A percentile compares a stretch with the other conserved stretches of the same genome.
Evolutionary conservation across 2,888 invertebrate genomes (phyloP).

Genomic region (Lymantria monacha): DNA sequence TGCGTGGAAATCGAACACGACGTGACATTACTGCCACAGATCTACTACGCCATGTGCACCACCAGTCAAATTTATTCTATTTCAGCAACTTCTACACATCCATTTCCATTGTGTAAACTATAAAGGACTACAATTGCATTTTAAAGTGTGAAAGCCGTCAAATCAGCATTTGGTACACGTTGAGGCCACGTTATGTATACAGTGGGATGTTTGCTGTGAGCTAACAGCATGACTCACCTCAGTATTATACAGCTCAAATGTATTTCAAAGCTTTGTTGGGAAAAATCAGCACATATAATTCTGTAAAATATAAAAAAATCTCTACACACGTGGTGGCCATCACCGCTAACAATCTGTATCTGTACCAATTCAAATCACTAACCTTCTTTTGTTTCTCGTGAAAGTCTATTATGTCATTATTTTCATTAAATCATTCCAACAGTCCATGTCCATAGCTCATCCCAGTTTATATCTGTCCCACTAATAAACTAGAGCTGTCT

Average conservation of each 20-base stretch:
- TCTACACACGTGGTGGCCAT: too few relatives aligned
- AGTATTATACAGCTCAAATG: neutral
- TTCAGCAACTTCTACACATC: neutral
- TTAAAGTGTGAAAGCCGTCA: neutral
- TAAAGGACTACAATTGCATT: neutral
- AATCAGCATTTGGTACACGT: neutral
- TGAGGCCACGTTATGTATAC: neutral
- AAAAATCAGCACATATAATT: neutral
- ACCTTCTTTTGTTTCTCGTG: too few relatives aligned
- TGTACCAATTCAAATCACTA: too few relatives aligned
- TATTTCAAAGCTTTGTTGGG: neutral
- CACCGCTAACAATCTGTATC: too few relatives aligned
- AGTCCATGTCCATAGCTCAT: too few relatives aligned
- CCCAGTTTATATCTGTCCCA: too few relatives aligned
- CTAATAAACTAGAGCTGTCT: too few relatives aligned
- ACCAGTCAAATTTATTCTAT: neutral
- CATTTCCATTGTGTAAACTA: neutral
- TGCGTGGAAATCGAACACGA: too few relatives aligned
- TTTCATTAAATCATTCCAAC: too few relatives aligned
- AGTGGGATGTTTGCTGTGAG: neutral
- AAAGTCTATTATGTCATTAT: too few relatives aligned
- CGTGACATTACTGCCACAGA: too few relatives aligned
- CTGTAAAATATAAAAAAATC: neutral
- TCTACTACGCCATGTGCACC: too few relatives aligned
- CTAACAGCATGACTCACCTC: neutral